Evolutionary conservation across 2,888 invertebrate species (phyloP).

Genomic region (Epinotia nisella): DNA sequence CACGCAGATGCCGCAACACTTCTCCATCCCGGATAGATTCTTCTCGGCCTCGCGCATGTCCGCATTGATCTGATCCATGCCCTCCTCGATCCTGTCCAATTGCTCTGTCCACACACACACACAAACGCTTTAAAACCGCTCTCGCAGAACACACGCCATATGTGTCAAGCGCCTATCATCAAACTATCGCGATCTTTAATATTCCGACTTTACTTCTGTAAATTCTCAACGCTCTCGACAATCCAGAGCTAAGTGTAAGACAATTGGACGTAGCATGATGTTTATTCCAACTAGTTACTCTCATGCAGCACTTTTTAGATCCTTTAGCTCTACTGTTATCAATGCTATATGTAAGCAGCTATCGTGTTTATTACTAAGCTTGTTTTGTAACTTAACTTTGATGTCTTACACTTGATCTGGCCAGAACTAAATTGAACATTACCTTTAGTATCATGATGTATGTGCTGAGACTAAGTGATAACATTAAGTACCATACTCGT

Average conservation of each 20-base stretch:
- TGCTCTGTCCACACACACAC: conserved; percentile 91
- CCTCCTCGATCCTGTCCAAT: conserved; percentile 99
- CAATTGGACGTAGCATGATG: conserved; percentile 53
- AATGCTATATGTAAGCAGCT: conserved; percentile 65
- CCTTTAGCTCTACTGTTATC: conserved; percentile 60
- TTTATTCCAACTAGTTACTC: conserved; percentile 62
- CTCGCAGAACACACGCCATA: conserved; percentile 56
- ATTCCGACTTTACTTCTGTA: conserved; percentile 60
- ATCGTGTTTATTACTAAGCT: conserved; percentile 51
- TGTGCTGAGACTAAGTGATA: conserved; percentile 82
- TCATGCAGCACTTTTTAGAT: conserved; percentile 65
- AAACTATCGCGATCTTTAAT: conserved; percentile 54
- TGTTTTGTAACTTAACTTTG: conserved; percentile 41
- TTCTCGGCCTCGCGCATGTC: conserved; percentile 99
- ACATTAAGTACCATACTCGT: conserved; percentile 66
- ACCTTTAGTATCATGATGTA: conserved; percentile 78
- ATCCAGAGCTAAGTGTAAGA: conserved; percentile 81
- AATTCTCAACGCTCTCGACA: conserved; percentile 85
- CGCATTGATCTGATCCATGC: conserved; percentile 99
- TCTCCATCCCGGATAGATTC: conserved; percentile 99
- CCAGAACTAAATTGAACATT: conserved; percentile 67
- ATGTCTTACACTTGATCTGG: conserved; percentile 81
- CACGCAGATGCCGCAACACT: conserved; percentile 99
- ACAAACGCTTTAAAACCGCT: conserved; percentile 66
- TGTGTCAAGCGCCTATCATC: conserved; percentile 73